Evolutionary conservation across 2,797 vertebrate genomes (phyloP).

Genomic region (Mycteria americana): DNA sequence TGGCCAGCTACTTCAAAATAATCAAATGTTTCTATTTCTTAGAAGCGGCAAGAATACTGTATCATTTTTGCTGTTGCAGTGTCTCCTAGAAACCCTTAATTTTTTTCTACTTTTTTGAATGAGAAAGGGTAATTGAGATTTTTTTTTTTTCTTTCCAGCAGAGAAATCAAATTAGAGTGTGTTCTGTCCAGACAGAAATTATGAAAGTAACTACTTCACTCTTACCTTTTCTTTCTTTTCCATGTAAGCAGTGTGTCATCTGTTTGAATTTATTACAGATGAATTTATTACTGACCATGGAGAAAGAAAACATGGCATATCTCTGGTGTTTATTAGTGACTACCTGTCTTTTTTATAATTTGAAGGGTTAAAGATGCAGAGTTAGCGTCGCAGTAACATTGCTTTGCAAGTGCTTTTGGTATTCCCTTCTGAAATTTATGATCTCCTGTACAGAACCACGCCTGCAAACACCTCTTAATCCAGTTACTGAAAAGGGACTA

Average conservation of each 20-base stretch:
- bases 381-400: background rate
- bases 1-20: slow-evolving; percentile 4
- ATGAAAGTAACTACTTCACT: background rate
- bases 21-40: background rate
- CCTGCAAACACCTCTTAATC: background rate
- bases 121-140: background rate
- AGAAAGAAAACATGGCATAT: background rate
- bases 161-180: background rate
- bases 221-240: background rate
- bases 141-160: background rate
- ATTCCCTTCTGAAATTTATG: background rate
- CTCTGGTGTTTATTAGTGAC: background rate
- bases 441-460: background rate
- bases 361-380: background rate
- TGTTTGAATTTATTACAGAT: background rate
- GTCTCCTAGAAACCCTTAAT: background rate
- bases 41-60: background rate
- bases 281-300: background rate
- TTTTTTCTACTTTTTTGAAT: background rate
- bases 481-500: background rate
- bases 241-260: background rate
- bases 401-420: background rate
- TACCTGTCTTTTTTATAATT: background rate
- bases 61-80: background rate
- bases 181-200: background rate